Base-by-base conservation (phyloP, 2,113 vertebrate species). In the Todiramphus saurophagus region DNA sequence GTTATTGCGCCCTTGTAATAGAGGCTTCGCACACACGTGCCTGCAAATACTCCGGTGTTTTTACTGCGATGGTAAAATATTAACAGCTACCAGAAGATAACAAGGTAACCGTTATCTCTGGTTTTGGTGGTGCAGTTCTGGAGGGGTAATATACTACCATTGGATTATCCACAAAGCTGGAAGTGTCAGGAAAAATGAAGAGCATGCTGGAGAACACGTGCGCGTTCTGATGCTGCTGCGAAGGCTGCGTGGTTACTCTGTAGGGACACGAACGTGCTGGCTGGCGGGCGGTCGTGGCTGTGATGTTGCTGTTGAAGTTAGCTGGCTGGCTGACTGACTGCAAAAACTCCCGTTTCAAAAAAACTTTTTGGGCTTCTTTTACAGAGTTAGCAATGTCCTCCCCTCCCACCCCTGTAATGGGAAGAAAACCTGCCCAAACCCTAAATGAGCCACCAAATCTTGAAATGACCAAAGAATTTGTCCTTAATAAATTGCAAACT, bases 231-330 rank as follows among this genome's bases (percentile, higher is more conserved):
- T 59, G 18, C 15, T 28, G 18, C 82, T 27, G 10, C 1, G 2
- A 18, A 60, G 62, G 35, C 76, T 72, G 31, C 0, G 0, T 55
- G 33, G 20, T 75, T 77, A 3, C 41, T 51, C 66, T 0, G 0
- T 1, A 33, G 77, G 66, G 60, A 25, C 12, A 11, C 1, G 3
- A 56, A 44, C 28, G 27, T 50, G 31, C 74, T 73, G 77, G 25
- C 44, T 77, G 46, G n/a, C 0, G 2, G 66, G 10, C 78, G 51
- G 80, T 2, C 21, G 20, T 37, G 39, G 28, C 25, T 46, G 39
- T 44, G 78, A 33, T 0, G 0, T 72, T 74, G 64, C 43, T 53
- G 19, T 48, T 70, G 59, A 70, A 50, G 50, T 81, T 83, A 19
- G 11, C 56, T 74, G 5, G 15, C 18, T 64, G 43, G 15, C 18